Evolutionary conservation across 53 echinoderm and acorn worm species (phyloP).

Genomic region (Zoroaster sp.): DNA sequence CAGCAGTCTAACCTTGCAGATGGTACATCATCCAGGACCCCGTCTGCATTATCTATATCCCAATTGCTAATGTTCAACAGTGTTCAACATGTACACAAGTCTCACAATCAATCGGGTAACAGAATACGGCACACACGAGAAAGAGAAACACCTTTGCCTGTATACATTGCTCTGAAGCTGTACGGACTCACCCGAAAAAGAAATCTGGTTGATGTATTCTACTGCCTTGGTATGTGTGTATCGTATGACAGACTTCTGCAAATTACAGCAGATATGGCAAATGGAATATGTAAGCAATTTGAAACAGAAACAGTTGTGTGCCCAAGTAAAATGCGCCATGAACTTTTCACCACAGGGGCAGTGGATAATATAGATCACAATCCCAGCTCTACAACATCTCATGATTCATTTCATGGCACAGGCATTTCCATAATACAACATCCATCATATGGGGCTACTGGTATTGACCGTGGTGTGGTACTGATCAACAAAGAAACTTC

Average conservation of each 20-base stretch:
- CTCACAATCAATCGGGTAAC: too few species aligned
- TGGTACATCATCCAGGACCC: neutral
- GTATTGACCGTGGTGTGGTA: conserved; percentile 6
- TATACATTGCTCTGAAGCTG: conserved; percentile 1
- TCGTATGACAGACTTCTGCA: neutral
- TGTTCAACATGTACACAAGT: neutral
- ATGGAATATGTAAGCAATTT: neutral
- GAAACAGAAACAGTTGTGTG: neutral
- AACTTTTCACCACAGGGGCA: neutral
- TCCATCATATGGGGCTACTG: neutral
- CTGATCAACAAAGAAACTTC: neutral
- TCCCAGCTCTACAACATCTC: conserved; percentile 9
- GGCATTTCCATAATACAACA: neutral
- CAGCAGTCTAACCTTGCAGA: neutral
- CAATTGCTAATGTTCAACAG: conserved; percentile 24
- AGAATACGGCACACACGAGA: neutral
- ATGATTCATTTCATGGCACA: conserved; percentile 15
- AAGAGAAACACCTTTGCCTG: neutral
- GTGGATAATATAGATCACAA: conserved; percentile 6
- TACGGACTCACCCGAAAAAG: neutral
- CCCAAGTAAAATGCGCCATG: neutral
- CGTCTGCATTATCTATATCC: conserved; percentile 1
- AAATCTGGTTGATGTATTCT: neutral
- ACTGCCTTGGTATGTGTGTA: neutral
- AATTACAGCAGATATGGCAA: neutral